phyloP scores from a whole-genome alignment of 1,140 invertebrate species.

The Pararge aegeria region DNA sequence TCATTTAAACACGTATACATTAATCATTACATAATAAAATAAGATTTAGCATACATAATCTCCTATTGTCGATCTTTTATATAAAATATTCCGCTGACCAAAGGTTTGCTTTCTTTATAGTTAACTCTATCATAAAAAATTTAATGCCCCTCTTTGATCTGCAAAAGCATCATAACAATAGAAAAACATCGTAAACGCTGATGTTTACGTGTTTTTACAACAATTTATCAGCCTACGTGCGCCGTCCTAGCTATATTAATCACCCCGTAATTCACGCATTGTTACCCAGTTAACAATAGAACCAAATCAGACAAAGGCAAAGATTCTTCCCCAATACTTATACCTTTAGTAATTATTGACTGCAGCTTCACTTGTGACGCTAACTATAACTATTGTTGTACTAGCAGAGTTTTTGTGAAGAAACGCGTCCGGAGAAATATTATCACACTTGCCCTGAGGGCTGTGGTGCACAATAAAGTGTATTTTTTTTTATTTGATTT shows the following conservation, averaged over 20 bases:
- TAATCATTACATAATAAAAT: too few species aligned
- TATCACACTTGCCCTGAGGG: too few species aligned
- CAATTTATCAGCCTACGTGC: constrained; percentile 20
- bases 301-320: constrained; percentile 29
- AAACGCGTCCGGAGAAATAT: too few species aligned
- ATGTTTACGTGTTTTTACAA: constrained; percentile 8
- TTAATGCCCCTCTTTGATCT: background rate
- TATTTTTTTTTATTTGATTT: too few species aligned
- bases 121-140: too few species aligned
- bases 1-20: too few species aligned
- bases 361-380: background rate
- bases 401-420: background rate
- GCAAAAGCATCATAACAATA: background rate
- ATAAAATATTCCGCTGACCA: too few species aligned
- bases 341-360: background rate
- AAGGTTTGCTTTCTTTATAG: too few species aligned
- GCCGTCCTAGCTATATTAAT: constrained; percentile 27
- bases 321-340: constrained; percentile 14
- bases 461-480: too few species aligned
- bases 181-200: background rate
- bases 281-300: constrained; percentile 36
- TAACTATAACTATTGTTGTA: background rate
- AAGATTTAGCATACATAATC: too few species aligned
- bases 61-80: too few species aligned
- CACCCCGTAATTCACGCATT: constrained; percentile 30